Conservation (phyloP, 2,888 invertebrate genomes). For the Tiphia femorata region DNA sequence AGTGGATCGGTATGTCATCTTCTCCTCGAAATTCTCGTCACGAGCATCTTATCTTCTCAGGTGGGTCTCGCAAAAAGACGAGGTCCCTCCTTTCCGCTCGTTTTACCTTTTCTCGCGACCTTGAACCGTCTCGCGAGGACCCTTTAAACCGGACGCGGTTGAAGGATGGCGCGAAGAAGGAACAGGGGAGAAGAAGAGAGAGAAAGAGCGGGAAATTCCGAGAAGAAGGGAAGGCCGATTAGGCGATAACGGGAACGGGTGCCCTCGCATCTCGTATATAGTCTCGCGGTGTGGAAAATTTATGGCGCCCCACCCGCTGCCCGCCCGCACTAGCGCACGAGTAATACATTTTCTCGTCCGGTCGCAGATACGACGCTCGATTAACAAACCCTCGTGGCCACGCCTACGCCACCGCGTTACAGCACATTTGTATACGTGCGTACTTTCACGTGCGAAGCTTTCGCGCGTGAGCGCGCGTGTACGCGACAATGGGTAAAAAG, state of each 20-base stretch:
- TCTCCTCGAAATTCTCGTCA: too few species aligned
- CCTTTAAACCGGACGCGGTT: too few species aligned
- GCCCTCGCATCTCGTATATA: slow-evolving; percentile 37
- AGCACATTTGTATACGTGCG: too few species aligned
- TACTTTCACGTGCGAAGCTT: too few species aligned
- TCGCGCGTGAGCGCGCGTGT: too few species aligned
- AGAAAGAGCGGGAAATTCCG: neutral
- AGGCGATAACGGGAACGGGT: slow-evolving; percentile 36
- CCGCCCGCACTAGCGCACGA: slow-evolving; percentile 43
- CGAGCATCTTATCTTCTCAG: too few species aligned
- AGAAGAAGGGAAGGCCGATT: slow-evolving; percentile 37
- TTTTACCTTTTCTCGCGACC: too few species aligned
- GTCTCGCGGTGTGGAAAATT: slow-evolving; percentile 39
- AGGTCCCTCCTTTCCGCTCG: too few species aligned
- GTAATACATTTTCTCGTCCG: slow-evolving; percentile 46
- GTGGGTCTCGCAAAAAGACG: too few species aligned
- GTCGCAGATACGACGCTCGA: slow-evolving; percentile 43
- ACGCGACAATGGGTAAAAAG: slow-evolving; percentile 53
- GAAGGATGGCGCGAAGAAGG: too few species aligned
- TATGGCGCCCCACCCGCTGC: slow-evolving; percentile 41
- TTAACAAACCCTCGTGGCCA: slow-evolving; percentile 49
- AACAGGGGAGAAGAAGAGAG: neutral
- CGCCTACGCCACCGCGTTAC: slow-evolving; percentile 44
- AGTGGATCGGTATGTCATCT: too few species aligned
- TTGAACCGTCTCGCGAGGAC: too few species aligned